Evolutionary conservation across 2,113 vertebrate species (phyloP), one percentile per base, ranked within the genome.

Genomic region (Ochotona princeps): DNA sequence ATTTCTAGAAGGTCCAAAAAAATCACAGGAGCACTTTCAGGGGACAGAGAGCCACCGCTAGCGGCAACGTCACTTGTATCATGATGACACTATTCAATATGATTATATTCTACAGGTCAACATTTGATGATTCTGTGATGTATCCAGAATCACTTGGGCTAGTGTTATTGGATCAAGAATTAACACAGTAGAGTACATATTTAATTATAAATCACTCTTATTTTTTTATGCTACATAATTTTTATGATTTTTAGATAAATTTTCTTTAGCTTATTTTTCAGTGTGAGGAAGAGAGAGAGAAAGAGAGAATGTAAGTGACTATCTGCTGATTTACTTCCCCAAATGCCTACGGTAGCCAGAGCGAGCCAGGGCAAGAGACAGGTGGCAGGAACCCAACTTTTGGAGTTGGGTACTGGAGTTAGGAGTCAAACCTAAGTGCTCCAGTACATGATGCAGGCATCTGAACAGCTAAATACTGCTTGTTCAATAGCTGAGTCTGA

Each of bases 201-300:
- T 73, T 86, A 32, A 28, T 66, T 67, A 20, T 76, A 65, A 44
- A 7, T 75, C 67, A 51, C 11, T 87, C 67, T 60, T 84, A 57
- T 95, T 85, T 92, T 73, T 90, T 61, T 57, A n/a, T 79, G 32
- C 35, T 67, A 11, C 85, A 51, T 47, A 18, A 18, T 25, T 67
- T 38, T 69, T 54, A n/a, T 49, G 25, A 51, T 57, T 70, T 82
- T 57, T 57, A 57, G 54, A 57, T 57, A 57, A 15, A 57, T 57
- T 57, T 57, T 57, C 14, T 18, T 57, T 57, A 57, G 54, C 54
- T 57, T 57, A 57, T 18, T 57, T 57, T 57, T 57, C 18, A 57
- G 14, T 57, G 13, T 57, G 54, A 15, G 54, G 12, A 57, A 18
- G 54, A 57, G 54, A 57, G 54, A 57, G 13, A 57, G 54, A 57